Evolutionary conservation across 2,888 invertebrate genomes (phyloP).

Genomic region (Lasius platythorax): DNA sequence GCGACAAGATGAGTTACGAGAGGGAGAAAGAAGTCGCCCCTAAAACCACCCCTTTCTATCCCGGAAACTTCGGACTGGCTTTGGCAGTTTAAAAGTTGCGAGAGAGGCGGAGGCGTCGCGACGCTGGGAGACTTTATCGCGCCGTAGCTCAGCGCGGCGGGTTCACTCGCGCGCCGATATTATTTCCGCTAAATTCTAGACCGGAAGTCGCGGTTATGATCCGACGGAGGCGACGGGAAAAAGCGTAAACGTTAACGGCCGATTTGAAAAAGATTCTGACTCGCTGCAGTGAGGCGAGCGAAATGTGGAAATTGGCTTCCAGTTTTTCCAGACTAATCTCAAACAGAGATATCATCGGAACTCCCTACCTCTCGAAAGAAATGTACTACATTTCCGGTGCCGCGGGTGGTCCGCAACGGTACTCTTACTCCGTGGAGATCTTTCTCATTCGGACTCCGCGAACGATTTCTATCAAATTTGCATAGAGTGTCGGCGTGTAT

Average conservation of each 20-base stretch:
- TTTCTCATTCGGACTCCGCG: constrained; percentile 59
- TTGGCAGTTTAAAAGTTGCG: constrained; percentile 79
- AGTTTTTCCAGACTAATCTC: constrained; percentile 65
- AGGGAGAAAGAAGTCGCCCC: constrained; percentile 49
- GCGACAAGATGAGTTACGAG: constrained; percentile 34
- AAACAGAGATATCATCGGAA: constrained; percentile 68
- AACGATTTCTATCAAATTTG: constrained; percentile 68
- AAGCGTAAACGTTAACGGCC: constrained; percentile 65
- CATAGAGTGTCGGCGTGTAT: constrained; percentile 26
- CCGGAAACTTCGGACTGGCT: constrained; percentile 73
- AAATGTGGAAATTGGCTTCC: constrained; percentile 69
- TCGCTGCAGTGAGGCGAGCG: constrained; percentile 26
- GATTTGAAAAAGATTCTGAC: constrained; percentile 65
- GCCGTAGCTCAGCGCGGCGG: constrained; percentile 53
- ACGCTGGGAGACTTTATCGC: constrained; percentile 66
- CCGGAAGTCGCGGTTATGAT: constrained; percentile 68
- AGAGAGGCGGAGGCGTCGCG: constrained; percentile 63
- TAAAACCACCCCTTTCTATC: constrained; percentile 22
- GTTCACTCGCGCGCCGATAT: constrained; percentile 66
- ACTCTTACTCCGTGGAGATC: constrained; percentile 13
- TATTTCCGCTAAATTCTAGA: constrained; percentile 76
- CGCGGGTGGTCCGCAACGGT: constrained; percentile 14
- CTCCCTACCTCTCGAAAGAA: constrained; percentile 58
- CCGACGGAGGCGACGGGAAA: constrained; percentile 49
- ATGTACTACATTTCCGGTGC: constrained; percentile 66